Base-by-base conservation (phyloP, 2,888 invertebrate species). In the Meandrusa payeni region DNA sequence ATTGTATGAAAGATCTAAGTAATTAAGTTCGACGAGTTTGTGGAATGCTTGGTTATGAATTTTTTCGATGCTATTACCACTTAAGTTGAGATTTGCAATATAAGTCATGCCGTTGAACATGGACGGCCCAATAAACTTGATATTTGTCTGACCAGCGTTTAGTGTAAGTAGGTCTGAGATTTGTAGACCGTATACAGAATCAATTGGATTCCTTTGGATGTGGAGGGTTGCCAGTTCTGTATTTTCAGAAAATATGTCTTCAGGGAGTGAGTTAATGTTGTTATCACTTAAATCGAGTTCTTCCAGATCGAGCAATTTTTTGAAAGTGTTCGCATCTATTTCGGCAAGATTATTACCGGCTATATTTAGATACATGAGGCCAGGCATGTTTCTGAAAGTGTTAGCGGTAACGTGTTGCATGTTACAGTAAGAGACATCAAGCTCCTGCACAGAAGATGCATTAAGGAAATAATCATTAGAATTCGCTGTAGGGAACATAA, bases 261-360 rank as follows among this genome's bases (percentile, higher is more conserved):
- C 71, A 0, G 93, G 91, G 33, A 95, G 74, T 2, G 88, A 87
- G 50, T 82, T 88, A 17, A 95, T 87, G 3, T 89, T 81, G 64
- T 95, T 95, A 52, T 92, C 89, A 9, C 94, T 92, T 4, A 95
- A 76, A 61, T 94, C 93, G 15, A 95, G 72, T 60, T 94, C 94
- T 64, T 93, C 92, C 40, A 95, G 87, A 32, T 90, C 89, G 5
- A 90, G 79, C 12, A 93, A 76, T 11, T 89, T 85, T 45, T 90
- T 90, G 70, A 95, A 94, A 0, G 90, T 86, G 38, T 83, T 80
- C 10, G 85, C 83, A 42, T 91, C 90, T 58, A 93, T 80, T 33
- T 90, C 88, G 34, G 87, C 89, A 33, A 95, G 73, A 39, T 89
- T 88, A 61, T 95, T 95, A 39, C 91, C 90, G 17, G 91, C 90